phyloP scores from a whole-genome alignment of 2,888 invertebrate genomes.

The Drosophila sordidula region DNA sequence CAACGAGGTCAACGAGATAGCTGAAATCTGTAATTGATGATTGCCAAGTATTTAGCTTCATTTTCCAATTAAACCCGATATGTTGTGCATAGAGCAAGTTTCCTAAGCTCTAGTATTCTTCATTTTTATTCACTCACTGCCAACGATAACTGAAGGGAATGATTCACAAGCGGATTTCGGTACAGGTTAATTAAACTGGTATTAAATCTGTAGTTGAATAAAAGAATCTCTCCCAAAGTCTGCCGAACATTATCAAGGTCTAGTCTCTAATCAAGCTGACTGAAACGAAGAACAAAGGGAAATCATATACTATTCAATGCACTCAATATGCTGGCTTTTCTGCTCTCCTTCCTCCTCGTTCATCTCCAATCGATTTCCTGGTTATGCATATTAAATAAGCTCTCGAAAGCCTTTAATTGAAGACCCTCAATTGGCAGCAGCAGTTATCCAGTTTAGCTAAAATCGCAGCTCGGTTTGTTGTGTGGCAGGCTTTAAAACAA shows the following conservation, averaged over 20 bases:
- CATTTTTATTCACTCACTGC: too few relatives aligned
- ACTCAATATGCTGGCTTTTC: constrained; percentile 18
- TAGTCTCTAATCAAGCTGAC: not conserved
- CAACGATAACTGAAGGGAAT: too few relatives aligned
- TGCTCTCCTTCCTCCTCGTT: constrained; percentile 9
- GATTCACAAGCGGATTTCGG: too few relatives aligned
- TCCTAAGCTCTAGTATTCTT: too few relatives aligned
- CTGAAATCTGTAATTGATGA: too few relatives aligned
- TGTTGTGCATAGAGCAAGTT: too few relatives aligned
- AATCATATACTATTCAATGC: constrained; percentile 15
- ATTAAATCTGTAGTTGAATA: not conserved
- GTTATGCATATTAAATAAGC: constrained; percentile 40
- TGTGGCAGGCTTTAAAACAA: constrained; percentile 38
- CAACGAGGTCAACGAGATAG: too few relatives aligned
- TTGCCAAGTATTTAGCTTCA: too few relatives aligned
- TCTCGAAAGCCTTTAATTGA: constrained; percentile 5
- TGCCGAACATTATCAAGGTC: not conserved
- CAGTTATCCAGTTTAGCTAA: not conserved
- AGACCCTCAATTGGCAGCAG: not conserved
- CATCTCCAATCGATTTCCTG: constrained; percentile 48
- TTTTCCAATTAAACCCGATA: too few relatives aligned
- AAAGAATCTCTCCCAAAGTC: not conserved
- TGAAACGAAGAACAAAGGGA: constrained; percentile 4
- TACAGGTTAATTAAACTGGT: not conserved
- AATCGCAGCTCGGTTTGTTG: constrained; percentile 4